Evolutionary conservation across 1,140 invertebrate species (phyloP).

Genomic region (Stegodyphus dumicola): DNA sequence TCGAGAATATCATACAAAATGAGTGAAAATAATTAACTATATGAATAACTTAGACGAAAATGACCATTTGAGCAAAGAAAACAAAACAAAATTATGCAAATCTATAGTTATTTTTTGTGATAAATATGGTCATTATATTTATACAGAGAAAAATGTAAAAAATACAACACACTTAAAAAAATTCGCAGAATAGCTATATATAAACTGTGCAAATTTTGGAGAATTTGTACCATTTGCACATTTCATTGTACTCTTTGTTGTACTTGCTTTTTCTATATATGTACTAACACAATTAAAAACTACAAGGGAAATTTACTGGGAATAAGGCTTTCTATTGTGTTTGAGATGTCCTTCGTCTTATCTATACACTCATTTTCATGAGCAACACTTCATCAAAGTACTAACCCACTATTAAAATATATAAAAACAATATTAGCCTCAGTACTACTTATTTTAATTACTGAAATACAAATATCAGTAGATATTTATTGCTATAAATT

Average conservation of each 20-base stretch:
- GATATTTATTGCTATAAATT: background rate
- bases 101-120: background rate
- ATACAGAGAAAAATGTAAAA: slow-evolving; percentile 14
- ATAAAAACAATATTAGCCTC: no score
- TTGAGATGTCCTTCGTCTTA: no score
- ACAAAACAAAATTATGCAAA: background rate
- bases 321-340: no score
- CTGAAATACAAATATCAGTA: background rate
- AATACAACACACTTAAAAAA: slow-evolving; percentile 28
- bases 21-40: background rate
- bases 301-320: no score
- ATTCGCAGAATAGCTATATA: background rate
- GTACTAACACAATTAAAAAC: background rate
- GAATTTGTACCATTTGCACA: slow-evolving; percentile 52
- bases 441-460: no score
- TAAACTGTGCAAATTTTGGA: slow-evolving; percentile 31
- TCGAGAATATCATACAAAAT: no score
- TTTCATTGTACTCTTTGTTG: slow-evolving; percentile 28
- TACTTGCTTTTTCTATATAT: slow-evolving; percentile 10
- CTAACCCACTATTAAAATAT: no score
- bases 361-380: no score
- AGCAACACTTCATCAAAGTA: no score
- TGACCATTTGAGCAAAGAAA: background rate
- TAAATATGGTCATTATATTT: slow-evolving; percentile 19
- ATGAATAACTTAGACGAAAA: background rate